These are phyloP conservation scores for Scortum barcoo DNA, from an alignment of 2,113 vertebrate species.

Conservation along the genomic window DNA sequence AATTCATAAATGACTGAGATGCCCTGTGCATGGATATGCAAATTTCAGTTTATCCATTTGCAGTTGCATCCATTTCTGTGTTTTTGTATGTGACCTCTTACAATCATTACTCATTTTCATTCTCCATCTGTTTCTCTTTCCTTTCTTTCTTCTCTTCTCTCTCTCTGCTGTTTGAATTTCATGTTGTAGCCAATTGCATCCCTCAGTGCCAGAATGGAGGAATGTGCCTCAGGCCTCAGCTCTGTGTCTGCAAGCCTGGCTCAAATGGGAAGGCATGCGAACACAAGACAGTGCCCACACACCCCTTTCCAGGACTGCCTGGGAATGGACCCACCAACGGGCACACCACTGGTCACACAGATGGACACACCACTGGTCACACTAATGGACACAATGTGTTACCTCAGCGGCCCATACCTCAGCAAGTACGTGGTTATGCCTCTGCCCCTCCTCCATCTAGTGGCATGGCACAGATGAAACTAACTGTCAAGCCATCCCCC, in stretches of 20 bases:
- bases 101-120: slow-evolving; percentile 33
- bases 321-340: slow-evolving; percentile 82
- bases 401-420: slow-evolving; percentile 88
- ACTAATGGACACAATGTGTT: slow-evolving; percentile 74
- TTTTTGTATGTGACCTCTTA: slow-evolving; percentile 14
- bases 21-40: neutral
- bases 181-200: slow-evolving; percentile 90
- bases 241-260: slow-evolving; percentile 95
- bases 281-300: slow-evolving; percentile 82
- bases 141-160: slow-evolving; percentile 9
- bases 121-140: slow-evolving; percentile 41
- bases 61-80: neutral
- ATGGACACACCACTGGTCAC: slow-evolving; percentile 78
- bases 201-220: slow-evolving; percentile 97
- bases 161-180: slow-evolving; percentile 61
- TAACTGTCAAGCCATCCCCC: slow-evolving; percentile 91
- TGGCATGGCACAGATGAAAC: slow-evolving; percentile 90
- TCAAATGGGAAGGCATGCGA: slow-evolving; percentile 93
- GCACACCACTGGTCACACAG: slow-evolving; percentile 83
- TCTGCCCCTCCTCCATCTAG: slow-evolving; percentile 76
- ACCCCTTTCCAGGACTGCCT: slow-evolving; percentile 75
- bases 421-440: slow-evolving; percentile 83
- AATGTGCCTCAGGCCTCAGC: slow-evolving; percentile 95
- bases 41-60: neutral
- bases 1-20: neutral